These are phyloP conservation scores for Callyntrura sp. DNA, from an alignment of 2,888 invertebrate genomes.

Conservation along the genomic window DNA sequence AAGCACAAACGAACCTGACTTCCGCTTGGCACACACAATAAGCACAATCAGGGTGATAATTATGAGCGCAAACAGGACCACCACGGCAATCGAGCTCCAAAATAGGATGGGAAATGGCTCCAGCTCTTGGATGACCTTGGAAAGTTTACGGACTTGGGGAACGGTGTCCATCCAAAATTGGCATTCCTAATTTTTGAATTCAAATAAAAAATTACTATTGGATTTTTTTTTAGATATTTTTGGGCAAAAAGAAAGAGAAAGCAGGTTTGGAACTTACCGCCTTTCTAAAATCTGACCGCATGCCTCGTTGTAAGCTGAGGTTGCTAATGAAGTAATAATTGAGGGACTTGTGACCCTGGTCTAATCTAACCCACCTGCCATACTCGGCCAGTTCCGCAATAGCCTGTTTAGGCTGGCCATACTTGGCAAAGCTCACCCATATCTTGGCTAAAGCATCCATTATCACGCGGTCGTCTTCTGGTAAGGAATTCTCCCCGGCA, in stretches of 20 bases:
- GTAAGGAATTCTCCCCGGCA: neutral
- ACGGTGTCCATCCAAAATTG: conserved; percentile 79
- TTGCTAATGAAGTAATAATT: conserved; percentile 78
- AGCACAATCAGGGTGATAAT: conserved; percentile 73
- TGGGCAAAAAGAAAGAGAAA: no score
- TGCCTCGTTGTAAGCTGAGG: conserved; percentile 49
- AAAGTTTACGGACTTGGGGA: conserved; percentile 76
- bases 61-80: conserved; percentile 71
- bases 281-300: conserved; percentile 79
- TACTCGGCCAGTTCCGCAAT: conserved; percentile 73
- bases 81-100: conserved; percentile 78
- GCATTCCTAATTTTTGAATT: conserved; percentile 81
- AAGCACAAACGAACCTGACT: conserved; percentile 24
- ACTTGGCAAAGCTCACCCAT: conserved; percentile 82
- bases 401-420: conserved; percentile 80
- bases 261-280: conserved; percentile 65
- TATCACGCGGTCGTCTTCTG: conserved; percentile 65
- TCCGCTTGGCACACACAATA: conserved; percentile 63
- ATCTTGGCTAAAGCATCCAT: conserved; percentile 81
- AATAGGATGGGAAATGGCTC: conserved; percentile 79
- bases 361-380: conserved; percentile 76
- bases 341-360: conserved; percentile 66
- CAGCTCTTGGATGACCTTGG: conserved; percentile 74
- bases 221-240: no score
- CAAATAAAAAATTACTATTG: no score